A percentile compares a stretch with the other conserved stretches of the same genome.
Evolutionary conservation across 2,113 vertebrate species (phyloP).

Genomic region (Natator depressus): DNA sequence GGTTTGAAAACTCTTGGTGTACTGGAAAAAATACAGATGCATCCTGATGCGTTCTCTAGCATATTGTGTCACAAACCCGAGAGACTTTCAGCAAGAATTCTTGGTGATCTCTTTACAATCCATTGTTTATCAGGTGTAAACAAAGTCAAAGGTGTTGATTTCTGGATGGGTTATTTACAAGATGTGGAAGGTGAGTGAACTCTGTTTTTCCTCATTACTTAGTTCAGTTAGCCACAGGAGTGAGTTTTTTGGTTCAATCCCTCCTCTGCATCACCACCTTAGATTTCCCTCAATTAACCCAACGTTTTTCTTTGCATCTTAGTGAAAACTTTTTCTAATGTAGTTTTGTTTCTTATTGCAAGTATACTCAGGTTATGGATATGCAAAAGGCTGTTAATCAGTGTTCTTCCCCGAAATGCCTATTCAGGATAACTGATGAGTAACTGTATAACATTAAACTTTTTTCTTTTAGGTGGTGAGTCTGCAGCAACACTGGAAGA

Average conservation of each 20-base stretch:
- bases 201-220: neutral
- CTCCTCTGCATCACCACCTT: neutral
- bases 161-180: conserved; percentile 89
- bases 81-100: conserved; percentile 79
- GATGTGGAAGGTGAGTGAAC: conserved; percentile 86
- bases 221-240: neutral
- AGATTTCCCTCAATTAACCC: neutral
- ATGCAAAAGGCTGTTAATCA: neutral
- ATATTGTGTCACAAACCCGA: conserved; percentile 83
- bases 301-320: neutral
- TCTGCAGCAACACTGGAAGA: conserved; percentile 88
- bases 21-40: conserved; percentile 89
- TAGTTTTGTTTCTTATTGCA: neutral
- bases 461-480: conserved; percentile 82
- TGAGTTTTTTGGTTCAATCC: neutral
- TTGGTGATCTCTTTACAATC: conserved; percentile 83
- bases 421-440: neutral
- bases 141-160: conserved; percentile 59
- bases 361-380: neutral
- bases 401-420: neutral
- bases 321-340: neutral
- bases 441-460: neutral
- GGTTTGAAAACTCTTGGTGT: conserved; percentile 91
- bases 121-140: conserved; percentile 73
- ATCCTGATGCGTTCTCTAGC: conserved; percentile 81